These are phyloP conservation scores for Stegophylla sp. DNA, from an alignment of 2,888 invertebrate species.

Conservation along the genomic window DNA sequence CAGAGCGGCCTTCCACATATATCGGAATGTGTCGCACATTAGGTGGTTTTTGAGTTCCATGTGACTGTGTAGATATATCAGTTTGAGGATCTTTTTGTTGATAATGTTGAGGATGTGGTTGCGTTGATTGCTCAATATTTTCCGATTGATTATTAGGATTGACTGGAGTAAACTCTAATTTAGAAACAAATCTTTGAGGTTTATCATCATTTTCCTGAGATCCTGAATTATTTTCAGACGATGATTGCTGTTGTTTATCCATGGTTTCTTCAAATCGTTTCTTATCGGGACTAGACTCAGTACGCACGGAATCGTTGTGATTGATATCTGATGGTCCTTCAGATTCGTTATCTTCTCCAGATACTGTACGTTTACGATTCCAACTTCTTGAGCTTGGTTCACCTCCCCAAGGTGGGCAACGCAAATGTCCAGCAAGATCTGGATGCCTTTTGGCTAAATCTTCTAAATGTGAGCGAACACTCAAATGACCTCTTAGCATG, in stretches of 20 bases:
- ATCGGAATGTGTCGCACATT: conserved; percentile 86
- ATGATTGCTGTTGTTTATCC: conserved; percentile 36
- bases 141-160: conserved; percentile 63
- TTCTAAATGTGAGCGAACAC: conserved; percentile 70
- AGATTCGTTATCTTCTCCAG: conserved; percentile 39
- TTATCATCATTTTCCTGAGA: conserved; percentile 60
- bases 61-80: conserved; percentile 23
- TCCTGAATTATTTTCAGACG: conserved; percentile 34
- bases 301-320: not conserved
- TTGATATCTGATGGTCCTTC: conserved; percentile 49
- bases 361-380: conserved; percentile 47
- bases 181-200: conserved; percentile 64
- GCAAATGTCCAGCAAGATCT: conserved; percentile 76
- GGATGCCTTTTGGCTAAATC: conserved; percentile 77
- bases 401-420: conserved; percentile 64
- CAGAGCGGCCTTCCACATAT: conserved; percentile 83
- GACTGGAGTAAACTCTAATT: conserved; percentile 63
- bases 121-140: conserved; percentile 62
- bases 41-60: conserved; percentile 64
- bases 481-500: conserved; percentile 65
- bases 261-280: conserved; percentile 52
- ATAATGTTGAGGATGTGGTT: conserved; percentile 64
- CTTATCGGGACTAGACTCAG: conserved; percentile 51
- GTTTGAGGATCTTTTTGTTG: conserved; percentile 35
- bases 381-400: conserved; percentile 46